Evolutionary conservation across 2,888 invertebrate species (phyloP), one percentile per base, ranked within the genome.

Genomic region (Siphlonurus alternatus): DNA sequence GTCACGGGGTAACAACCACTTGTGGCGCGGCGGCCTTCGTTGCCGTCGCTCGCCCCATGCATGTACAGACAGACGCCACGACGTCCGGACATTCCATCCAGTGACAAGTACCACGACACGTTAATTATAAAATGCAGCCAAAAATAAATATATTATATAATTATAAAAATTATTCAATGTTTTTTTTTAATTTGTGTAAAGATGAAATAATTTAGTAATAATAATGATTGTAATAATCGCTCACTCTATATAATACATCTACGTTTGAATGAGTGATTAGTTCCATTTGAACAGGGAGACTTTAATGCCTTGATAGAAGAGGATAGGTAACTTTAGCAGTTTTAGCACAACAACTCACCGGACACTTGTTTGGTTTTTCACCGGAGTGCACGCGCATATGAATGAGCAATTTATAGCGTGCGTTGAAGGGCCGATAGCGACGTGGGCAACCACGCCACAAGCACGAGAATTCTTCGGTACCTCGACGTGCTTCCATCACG

Each of bases 301-400:
- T n/a, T n/a, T n/a, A n/a, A n/a, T n/a, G n/a, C n/a, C n/a, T n/a
- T n/a, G n/a, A n/a, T n/a, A n/a, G n/a, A n/a, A n/a, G n/a, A n/a
- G n/a, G n/a, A n/a, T n/a, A n/a, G n/a, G n/a, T n/a, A n/a, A n/a
- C n/a, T n/a, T n/a, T n/a, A n/a, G n/a, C n/a, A n/a, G n/a, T n/a
- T n/a, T n/a, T n/a, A n/a, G n/a, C n/a, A n/a, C n/a, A n/a, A n/a
- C 53, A 67, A 86, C 91, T 88, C 79, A 98, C 97, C 76, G 91
- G 89, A 77, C 98, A 99, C 76, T 92, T 88, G 76, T 98, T 96
- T 0, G 98, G 98, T 74, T 98, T 98, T 73, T 99, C 97, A 2
- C 98, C 97, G 22, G 95, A 96, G 75, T 99, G 99, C 0, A 97
- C 90, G 19, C 98, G 78, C 93, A 98, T 95, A 74, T 97, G 96